Evolutionary conservation across 2,797 vertebrate genomes (phyloP), one percentile per base, ranked within the genome.

Genomic region (Crenichthys baileyi): DNA sequence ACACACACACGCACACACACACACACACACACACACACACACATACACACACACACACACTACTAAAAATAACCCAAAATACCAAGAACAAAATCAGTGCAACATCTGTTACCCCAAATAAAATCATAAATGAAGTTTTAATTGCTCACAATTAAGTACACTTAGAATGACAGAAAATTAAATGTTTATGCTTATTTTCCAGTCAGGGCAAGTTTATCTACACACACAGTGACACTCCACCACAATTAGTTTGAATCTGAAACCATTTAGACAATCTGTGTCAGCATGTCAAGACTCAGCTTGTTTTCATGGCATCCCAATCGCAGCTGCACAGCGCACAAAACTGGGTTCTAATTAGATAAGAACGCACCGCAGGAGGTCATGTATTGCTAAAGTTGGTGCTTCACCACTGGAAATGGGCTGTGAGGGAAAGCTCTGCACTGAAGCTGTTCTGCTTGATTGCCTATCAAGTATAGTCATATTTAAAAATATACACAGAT

Each of bases 281-380:
- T 88, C 91, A 90, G 81, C 84, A 70, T 83, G 88, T 90, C 88
- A 87, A 77, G 76, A 56, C 79, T 83, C 31, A 44, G 48, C 77
- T 77, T 26, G 8, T 76, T 78, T 83, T 80, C 24, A 67, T 74
- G 81, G 75, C 63, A 39, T 70, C 39, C 71, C 50, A 78, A 89
- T 85, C 80, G 80, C 90, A 88, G 88, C 86, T 81, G 85, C 72
- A 83, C 83, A 58, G 46, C 70, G 83, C 5, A 76, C 82, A 82
- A 90, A 93, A 93, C 90, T 89, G 83, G 87, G 22, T 78, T 81
- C 84, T 88, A 93, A 91, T 93, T 91, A 91, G 83, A 82, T 65
- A 77, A 76, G 80, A 88, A 79, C 55, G 78, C 68, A 73, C 79
- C 60, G 65, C 24, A 78, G 87, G 87, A 85, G 85, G 77, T 80